These are phyloP conservation scores for Agrypnia vestita DNA, from an alignment of 1,140 invertebrate species.

Conservation along the genomic window DNA sequence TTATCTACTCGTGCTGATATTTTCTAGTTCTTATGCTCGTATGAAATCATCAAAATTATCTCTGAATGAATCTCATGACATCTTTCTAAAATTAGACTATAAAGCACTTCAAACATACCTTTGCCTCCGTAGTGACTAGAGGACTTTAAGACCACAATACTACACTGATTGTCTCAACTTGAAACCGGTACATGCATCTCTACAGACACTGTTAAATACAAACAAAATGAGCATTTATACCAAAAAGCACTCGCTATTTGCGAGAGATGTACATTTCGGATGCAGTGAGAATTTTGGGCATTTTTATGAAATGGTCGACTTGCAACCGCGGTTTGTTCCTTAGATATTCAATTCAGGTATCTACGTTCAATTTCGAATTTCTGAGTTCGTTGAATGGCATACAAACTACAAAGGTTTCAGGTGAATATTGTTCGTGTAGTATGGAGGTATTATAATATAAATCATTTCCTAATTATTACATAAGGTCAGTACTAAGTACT, in stretches of 20 bases:
- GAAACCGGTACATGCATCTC: background rate
- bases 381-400: conserved; percentile 21
- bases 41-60: too few species aligned
- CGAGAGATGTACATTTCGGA: background rate
- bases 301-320: background rate
- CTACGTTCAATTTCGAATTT: conserved; percentile 17
- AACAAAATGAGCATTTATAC: background rate
- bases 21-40: too few species aligned
- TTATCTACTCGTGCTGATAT: background rate
- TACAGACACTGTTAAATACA: background rate
- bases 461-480: background rate
- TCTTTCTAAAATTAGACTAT: too few species aligned
- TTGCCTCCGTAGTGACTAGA: background rate
- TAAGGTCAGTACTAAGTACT: too few species aligned
- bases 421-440: background rate
- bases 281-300: background rate
- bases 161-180: conserved; percentile 10
- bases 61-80: too few species aligned
- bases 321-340: background rate
- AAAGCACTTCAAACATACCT: conserved; percentile 14
- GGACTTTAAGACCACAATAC: conserved; percentile 30
- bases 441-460: conserved; percentile 1
- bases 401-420: conserved; percentile 6
- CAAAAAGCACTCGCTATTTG: background rate
- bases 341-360: background rate